phyloP scores from a whole-genome alignment of 2,113 vertebrate genomes.

The Mixornis gularis region DNA sequence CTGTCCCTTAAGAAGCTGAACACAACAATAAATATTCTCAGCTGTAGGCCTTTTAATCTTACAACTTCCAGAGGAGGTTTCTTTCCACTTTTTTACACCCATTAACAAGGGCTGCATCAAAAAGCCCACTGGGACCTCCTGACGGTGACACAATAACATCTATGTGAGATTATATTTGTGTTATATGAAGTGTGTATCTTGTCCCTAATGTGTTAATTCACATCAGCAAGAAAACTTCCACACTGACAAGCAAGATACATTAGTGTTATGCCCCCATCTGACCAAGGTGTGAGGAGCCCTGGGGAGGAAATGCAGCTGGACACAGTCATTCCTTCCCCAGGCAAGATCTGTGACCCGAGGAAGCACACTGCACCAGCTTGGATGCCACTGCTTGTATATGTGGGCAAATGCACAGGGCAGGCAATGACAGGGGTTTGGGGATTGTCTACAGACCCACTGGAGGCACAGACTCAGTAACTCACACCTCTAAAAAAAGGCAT shows the following conservation, averaged over 20 bases:
- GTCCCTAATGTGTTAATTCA: neutral
- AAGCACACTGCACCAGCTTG: accelerated
- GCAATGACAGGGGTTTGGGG: neutral
- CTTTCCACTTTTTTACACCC: neutral
- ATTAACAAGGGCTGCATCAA: neutral
- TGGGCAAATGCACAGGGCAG: neutral
- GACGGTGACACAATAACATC: accelerated
- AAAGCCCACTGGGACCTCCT: neutral
- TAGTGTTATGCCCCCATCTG: accelerated
- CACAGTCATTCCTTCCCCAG: accelerated
- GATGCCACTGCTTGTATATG: neutral
- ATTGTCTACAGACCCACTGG: neutral
- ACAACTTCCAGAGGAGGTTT: neutral
- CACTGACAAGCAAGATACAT: neutral
- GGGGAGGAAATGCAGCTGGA: neutral
- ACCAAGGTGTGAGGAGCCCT: neutral
- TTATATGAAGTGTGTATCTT: neutral
- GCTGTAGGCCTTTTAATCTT: neutral
- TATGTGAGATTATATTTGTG: neutral
- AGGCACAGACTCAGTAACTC: neutral
- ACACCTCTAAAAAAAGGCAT: neutral
- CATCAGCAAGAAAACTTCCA: neutral
- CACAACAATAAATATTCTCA: neutral
- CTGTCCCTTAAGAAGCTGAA: neutral
- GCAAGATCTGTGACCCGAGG: neutral